Percentiles rank a stretch among this genome's conserved stretches.
phyloP scores from a whole-genome alignment of 2,888 invertebrate genomes.

The Boloria selene region DNA sequence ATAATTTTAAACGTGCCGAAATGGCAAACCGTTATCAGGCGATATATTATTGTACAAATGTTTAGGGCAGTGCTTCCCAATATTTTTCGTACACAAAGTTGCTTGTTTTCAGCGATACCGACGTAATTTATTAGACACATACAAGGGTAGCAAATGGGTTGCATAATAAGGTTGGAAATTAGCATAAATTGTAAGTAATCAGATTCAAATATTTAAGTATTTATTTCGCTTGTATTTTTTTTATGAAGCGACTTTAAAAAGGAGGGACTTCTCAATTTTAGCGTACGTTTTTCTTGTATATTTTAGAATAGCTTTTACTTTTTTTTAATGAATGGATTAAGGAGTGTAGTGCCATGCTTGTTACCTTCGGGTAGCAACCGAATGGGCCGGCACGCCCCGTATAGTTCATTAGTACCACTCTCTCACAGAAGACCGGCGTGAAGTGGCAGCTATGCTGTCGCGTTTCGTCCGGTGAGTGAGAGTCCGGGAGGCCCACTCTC shows the following conservation, averaged over 20 bases:
- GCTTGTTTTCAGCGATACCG: slow-evolving; percentile 11
- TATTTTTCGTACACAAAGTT: slow-evolving; percentile 12
- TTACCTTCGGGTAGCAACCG: no score
- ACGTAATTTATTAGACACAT: slow-evolving; percentile 17
- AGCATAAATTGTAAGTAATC: slow-evolving; percentile 11
- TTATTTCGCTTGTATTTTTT: slow-evolving; percentile 1
- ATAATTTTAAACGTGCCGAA: slow-evolving; percentile 22
- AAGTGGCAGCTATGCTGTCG: no score
- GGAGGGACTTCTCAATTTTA: no score
- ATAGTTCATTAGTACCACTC: no score
- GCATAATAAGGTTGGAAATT: slow-evolving; percentile 12
- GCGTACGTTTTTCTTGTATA: no score
- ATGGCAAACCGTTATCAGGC: slow-evolving; percentile 24
- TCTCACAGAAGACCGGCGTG: no score
- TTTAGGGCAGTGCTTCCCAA: slow-evolving; percentile 18
- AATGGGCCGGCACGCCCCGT: no score
- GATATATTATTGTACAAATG: slow-evolving; percentile 31
- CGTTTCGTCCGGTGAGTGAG: no score
- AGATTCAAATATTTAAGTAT: slow-evolving; percentile 1
- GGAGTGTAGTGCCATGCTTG: no score
- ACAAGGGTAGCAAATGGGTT: slow-evolving; percentile 17
- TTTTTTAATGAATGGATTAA: no score
- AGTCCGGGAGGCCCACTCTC: no score
- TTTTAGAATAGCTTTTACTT: no score
- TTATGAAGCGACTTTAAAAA: not conserved